Base-by-base conservation (phyloP, 2,797 vertebrate genomes). In the Hippoglossus hippoglossus region DNA sequence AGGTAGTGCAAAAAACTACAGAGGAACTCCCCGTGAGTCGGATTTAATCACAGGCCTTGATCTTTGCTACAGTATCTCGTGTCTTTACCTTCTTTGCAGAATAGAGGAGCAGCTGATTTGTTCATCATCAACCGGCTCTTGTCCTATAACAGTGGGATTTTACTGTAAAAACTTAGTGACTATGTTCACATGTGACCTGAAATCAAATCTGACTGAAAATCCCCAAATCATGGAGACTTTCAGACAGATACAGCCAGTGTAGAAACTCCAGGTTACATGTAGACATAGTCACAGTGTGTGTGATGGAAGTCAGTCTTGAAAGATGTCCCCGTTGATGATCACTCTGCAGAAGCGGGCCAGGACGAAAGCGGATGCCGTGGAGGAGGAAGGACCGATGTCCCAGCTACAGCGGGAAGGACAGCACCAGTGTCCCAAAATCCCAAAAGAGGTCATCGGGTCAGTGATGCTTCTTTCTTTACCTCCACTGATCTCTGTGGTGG, bases 41-140 rank as follows among this genome's bases (percentile, higher is more conserved):
- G 67, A 74, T 75, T 80, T 57, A 66, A 78, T 90, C 91, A 91
- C 86, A 90, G 90, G 82, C 68, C 75, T 79, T 72, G 79, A 92
- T 90, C 83, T 65, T 90, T 90, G 88, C 92, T 93, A 93, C 92
- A 93, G 91, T 91, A 72, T 85, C 54, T 59, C 64, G 89, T 91
- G 90, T 91, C 91, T 81, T 82, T 68, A 53, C 52, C 25, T 67
- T 80, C 18, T 26, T 73, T 67, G 63, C 70, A 72, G 31, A 70
- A 75, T 75, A 73, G 16, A n/a, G 22, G 62, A 79, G 63, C 47
- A 39, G 67, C 47, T n/a, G 47, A 51, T 81, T 84, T 79, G 68
- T 66, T 85, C 75, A 49, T 75, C 36, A 71, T 65, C 44, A 70
- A 63, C 77, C 39, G 44, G 61, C 21, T 66, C 34, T 82, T 59